Evolutionary conservation across 1,140 invertebrate genomes (phyloP).

Genomic region (Drosophila pallidifrons): DNA sequence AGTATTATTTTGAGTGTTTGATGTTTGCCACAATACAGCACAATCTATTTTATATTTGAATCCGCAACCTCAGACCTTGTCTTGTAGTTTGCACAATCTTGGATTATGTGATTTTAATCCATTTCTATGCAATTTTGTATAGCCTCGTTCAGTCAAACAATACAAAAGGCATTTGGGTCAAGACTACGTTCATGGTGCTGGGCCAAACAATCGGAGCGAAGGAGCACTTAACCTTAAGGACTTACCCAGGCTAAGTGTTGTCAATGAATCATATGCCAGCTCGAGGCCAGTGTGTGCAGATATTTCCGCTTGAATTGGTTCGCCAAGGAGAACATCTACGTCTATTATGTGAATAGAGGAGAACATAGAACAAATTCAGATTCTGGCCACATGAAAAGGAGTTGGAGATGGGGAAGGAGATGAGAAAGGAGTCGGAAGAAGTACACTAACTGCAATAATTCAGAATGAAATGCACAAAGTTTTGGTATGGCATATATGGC

Average conservation of each 20-base stretch:
- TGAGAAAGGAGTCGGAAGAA: background rate
- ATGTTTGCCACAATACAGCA: conserved; percentile 19
- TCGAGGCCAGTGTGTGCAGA: conserved; percentile 87
- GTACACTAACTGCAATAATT: conserved; percentile 43
- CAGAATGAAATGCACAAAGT: conserved; percentile 60
- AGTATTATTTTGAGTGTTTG: conserved; percentile 21
- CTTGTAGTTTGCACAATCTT: background rate
- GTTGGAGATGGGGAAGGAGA: too few relatives aligned
- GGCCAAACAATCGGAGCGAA: conserved; percentile 43
- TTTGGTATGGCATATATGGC: conserved; percentile 64
- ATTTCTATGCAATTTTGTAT: background rate
- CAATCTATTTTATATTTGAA: conserved; percentile 12
- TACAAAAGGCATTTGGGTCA: conserved; percentile 64
- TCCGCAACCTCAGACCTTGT: background rate
- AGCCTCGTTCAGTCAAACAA: background rate
- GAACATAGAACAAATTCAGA: conserved; percentile 31
- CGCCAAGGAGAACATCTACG: conserved; percentile 88
- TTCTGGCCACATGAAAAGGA: background rate
- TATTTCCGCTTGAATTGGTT: conserved; percentile 87
- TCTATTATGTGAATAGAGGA: conserved; percentile 85
- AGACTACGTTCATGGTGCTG: conserved; percentile 51
- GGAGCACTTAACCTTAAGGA: conserved; percentile 54
- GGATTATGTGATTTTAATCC: background rate
- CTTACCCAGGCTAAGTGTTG: conserved; percentile 87
- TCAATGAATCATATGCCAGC: conserved; percentile 86